Conservation (phyloP, 2,888 invertebrate species). For the Drosophila acutilabella region DNA sequence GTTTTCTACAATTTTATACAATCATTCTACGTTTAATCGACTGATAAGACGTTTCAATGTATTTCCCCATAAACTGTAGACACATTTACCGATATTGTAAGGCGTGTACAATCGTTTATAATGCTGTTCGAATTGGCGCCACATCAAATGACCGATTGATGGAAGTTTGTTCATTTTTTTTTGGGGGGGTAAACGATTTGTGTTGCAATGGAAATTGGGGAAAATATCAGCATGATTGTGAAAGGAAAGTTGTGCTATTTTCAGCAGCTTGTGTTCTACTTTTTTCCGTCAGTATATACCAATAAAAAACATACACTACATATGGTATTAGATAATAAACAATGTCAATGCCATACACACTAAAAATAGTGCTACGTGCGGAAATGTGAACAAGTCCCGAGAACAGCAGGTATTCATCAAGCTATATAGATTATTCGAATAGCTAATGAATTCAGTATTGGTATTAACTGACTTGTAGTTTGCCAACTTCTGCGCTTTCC, state of each 20-base stretch:
- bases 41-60: slow-evolving; percentile 25
- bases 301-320: slow-evolving; percentile 7
- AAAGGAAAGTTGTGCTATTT: slow-evolving; percentile 44
- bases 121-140: slow-evolving; percentile 18
- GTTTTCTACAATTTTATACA: not conserved
- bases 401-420: slow-evolving; percentile 6
- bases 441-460: slow-evolving; percentile 1
- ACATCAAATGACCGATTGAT: slow-evolving; percentile 8
- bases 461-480: slow-evolving; percentile 22
- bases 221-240: slow-evolving; percentile 6
- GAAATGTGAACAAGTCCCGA: slow-evolving; percentile 28
- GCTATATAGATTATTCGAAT: slow-evolving; percentile 31
- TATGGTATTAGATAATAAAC: slow-evolving; percentile 58
- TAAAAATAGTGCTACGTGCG: slow-evolving; percentile 21
- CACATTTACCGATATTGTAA: not conserved
- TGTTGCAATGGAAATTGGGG: slow-evolving; percentile 29
- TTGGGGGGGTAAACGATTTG: slow-evolving; percentile 3
- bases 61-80: slow-evolving; percentile 2
- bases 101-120: slow-evolving; percentile 24
- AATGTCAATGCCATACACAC: slow-evolving; percentile 56
- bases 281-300: slow-evolving; percentile 1
- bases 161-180: not conserved
- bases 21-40: not conserved
- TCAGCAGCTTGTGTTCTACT: slow-evolving; percentile 32
- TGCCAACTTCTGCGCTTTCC: slow-evolving; percentile 33